phyloP scores from a whole-genome alignment of 2,113 vertebrate genomes.

The Rousettus leschenaultii region DNA sequence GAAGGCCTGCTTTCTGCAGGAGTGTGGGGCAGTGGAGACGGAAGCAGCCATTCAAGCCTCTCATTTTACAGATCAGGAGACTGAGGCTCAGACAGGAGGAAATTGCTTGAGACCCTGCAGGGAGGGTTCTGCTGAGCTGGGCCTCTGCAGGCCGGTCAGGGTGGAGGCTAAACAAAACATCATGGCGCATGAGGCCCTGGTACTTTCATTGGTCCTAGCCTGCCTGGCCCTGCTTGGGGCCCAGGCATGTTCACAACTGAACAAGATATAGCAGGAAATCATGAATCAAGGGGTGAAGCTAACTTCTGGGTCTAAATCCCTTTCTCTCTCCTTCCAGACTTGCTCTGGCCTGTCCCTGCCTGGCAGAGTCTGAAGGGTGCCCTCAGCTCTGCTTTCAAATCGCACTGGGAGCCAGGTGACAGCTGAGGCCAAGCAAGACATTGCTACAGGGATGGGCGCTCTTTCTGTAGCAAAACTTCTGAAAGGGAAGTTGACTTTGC shows the following conservation, averaged over 20 bases:
- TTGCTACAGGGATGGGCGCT: neutral
- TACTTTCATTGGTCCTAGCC: neutral
- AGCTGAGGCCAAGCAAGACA: neutral
- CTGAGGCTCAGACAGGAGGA: neutral
- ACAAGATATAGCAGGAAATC: constrained; percentile 69
- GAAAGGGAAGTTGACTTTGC: neutral
- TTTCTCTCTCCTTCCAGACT: constrained; percentile 35
- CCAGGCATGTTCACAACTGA: constrained; percentile 36
- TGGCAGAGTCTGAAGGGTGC: neutral
- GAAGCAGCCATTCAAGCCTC: neutral
- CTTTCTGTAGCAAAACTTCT: neutral
- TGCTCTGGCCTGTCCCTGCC: constrained; percentile 57
- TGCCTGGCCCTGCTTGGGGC: constrained; percentile 30
- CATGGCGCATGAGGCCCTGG: neutral
- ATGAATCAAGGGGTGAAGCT: constrained; percentile 39
- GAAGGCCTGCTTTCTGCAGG: neutral
- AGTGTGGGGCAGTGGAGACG: neutral
- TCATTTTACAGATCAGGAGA: neutral
- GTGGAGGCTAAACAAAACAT: neutral
- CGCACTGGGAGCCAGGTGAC: neutral
- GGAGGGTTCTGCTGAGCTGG: neutral
- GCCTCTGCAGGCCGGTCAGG: neutral
- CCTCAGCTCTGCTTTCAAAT: neutral
- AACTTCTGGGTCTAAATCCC: constrained; percentile 53
- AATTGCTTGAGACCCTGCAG: neutral